A percentile compares a stretch with the other conserved stretches of the same genome.
Evolutionary conservation across 2,797 vertebrate species (phyloP).

Genomic region (Myotis vivesi): DNA sequence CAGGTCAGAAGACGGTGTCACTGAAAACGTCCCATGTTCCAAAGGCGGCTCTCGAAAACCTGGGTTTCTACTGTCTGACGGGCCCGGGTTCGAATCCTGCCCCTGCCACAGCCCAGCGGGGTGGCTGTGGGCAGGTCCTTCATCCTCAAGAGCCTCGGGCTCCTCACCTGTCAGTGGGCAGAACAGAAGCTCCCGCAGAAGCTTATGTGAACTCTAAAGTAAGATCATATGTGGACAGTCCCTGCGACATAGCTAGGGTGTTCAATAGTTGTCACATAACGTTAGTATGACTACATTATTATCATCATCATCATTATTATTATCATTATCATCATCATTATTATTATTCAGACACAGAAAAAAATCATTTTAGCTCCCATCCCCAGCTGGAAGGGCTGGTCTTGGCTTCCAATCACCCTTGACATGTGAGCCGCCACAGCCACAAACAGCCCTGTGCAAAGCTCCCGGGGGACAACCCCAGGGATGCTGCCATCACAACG

Average conservation of each 20-base stretch:
- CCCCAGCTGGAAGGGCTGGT: neutral
- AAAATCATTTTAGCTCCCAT: neutral
- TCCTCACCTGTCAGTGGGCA: neutral
- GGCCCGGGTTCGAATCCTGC: neutral
- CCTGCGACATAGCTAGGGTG: neutral
- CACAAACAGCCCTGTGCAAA: neutral
- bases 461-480: rapidly evolving
- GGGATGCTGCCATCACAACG: rapidly evolving
- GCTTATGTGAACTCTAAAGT: neutral
- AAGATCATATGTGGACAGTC: neutral
- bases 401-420: neutral
- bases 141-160: neutral
- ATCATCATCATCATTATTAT: neutral
- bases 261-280: neutral
- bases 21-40: neutral
- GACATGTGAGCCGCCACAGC: rapidly evolving
- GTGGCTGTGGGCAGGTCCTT: neutral
- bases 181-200: neutral
- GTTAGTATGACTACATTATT: neutral
- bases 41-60: neutral
- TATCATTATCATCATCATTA: neutral
- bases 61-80: rapidly evolving
- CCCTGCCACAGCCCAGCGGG: neutral
- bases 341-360: neutral
- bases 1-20: neutral